These are phyloP conservation scores for Centrocercus urophasianus DNA, from an alignment of 2,113 vertebrate species.

Conservation along the genomic window DNA sequence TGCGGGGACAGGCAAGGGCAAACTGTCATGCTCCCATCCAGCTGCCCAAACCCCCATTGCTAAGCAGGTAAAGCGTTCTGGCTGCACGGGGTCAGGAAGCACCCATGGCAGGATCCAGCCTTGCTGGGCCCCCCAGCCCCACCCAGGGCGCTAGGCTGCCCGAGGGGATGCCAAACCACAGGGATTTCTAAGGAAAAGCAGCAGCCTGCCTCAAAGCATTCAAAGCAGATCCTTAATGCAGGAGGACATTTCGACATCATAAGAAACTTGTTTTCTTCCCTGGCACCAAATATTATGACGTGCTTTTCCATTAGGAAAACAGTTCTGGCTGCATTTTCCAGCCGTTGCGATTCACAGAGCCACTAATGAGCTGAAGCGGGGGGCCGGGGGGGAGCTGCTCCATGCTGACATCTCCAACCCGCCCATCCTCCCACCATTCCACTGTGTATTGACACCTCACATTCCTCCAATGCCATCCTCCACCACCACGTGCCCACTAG, in stretches of 20 bases:
- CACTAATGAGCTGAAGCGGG: conserved; percentile 6
- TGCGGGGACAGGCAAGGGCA: neutral
- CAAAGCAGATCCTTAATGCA: neutral
- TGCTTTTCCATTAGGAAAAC: conserved; percentile 41
- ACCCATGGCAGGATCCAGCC: too few relatives aligned
- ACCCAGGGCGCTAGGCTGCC: neutral
- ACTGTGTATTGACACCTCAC: neutral
- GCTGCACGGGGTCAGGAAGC: neutral
- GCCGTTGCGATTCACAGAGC: conserved; percentile 14
- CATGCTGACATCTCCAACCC: conserved; percentile 31
- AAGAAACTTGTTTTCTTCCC: conserved; percentile 48
- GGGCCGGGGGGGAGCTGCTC: neutral
- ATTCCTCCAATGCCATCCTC: neutral
- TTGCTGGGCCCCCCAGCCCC: too few relatives aligned
- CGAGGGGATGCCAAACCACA: neutral
- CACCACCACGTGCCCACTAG: neutral
- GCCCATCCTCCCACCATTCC: neutral
- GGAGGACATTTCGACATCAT: conserved; percentile 17
- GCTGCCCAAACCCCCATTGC: neutral
- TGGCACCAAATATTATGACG: conserved; percentile 64
- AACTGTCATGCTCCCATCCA: neutral
- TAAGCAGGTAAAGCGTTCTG: accelerated
- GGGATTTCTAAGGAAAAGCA: neutral
- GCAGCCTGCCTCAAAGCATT: accelerated
- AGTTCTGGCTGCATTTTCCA: conserved; percentile 42